These are phyloP conservation scores for Chaetodon trifasciatus DNA, from an alignment of 2,797 vertebrate species.

Conservation along the genomic window DNA sequence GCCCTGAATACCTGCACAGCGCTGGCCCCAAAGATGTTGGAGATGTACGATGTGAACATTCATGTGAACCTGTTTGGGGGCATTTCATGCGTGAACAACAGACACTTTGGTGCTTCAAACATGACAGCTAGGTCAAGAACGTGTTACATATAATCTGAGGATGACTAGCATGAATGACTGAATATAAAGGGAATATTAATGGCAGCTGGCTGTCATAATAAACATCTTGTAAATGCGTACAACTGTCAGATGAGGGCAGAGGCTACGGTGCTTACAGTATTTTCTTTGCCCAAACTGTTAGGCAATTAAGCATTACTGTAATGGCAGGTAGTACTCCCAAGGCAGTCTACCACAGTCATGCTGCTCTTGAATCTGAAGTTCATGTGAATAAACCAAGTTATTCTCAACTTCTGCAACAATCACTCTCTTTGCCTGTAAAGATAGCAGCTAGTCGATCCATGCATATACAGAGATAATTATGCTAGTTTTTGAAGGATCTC, in stretches of 20 bases:
- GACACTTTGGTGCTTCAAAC: background rate
- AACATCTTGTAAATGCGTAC: background rate
- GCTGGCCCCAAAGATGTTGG: slow-evolving; percentile 8
- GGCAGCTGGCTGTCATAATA: slow-evolving; percentile 8
- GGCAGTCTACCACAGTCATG: background rate
- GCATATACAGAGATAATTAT: background rate
- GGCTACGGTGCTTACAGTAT: slow-evolving; percentile 6
- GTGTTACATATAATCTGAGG: background rate
- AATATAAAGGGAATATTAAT: background rate
- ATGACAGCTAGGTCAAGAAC: slow-evolving; percentile 7
- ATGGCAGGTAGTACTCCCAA: slow-evolving; percentile 45
- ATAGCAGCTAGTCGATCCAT: background rate
- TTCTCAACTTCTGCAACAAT: slow-evolving; percentile 22
- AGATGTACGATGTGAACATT: slow-evolving; percentile 7
- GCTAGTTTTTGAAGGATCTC: too few relatives aligned
- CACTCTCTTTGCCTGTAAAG: background rate
- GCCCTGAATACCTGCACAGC: slow-evolving; percentile 17
- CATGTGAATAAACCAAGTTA: background rate
- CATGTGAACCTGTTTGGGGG: slow-evolving; percentile 2
- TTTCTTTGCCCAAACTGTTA: slow-evolving; percentile 16
- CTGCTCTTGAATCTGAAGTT: slow-evolving; percentile 13
- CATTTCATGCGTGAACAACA: slow-evolving; percentile 16
- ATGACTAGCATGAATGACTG: background rate
- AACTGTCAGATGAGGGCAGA: slow-evolving; percentile 28
- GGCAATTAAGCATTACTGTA: slow-evolving; percentile 41